Conservation (phyloP, 92 coral and sea anemone genomes). For the Ricordea florida region DNA sequence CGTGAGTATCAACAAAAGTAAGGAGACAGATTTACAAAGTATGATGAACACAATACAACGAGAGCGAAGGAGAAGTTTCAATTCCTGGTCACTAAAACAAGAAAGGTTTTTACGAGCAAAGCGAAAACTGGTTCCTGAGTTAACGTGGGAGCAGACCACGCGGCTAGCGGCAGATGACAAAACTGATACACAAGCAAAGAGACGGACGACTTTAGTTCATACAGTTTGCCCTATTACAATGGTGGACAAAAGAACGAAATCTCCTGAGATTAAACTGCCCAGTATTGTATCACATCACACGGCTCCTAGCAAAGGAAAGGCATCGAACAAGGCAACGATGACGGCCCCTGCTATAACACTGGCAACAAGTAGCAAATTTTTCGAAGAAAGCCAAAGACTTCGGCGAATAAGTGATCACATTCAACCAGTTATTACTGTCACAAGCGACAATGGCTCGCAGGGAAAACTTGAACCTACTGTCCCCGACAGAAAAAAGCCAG, state of each 20-base stretch:
- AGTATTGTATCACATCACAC: neutral
- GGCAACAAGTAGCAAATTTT: slow-evolving; percentile 20
- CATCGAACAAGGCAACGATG: neutral
- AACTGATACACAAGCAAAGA: neutral
- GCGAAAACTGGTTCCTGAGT: slow-evolving; percentile 69
- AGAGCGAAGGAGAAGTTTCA: slow-evolving; percentile 71
- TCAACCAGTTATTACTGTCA: neutral
- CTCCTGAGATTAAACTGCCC: slow-evolving; percentile 18
- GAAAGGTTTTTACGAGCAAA: slow-evolving; percentile 83
- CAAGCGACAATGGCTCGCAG: neutral
- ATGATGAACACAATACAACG: slow-evolving; percentile 82
- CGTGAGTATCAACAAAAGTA: slow-evolving; percentile 80
- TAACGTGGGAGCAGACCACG: neutral
- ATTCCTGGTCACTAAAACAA: slow-evolving; percentile 78
- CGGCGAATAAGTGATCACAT: slow-evolving; percentile 13
- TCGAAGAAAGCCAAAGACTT: neutral
- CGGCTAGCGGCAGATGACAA: too few species aligned
- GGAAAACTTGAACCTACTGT: neutral
- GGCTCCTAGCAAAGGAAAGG: neutral
- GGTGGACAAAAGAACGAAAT: slow-evolving; percentile 5
- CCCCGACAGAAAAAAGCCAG: neutral
- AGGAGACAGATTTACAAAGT: slow-evolving; percentile 74
- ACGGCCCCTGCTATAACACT: slow-evolving; percentile 16
- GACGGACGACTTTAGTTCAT: slow-evolving; percentile 21
- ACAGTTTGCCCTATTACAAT: slow-evolving; percentile 47